A percentile compares a stretch with the other conserved stretches of the same genome.
Evolutionary conservation across 2,113 vertebrate genomes (phyloP).

Genomic region (Silurus glanis): DNA sequence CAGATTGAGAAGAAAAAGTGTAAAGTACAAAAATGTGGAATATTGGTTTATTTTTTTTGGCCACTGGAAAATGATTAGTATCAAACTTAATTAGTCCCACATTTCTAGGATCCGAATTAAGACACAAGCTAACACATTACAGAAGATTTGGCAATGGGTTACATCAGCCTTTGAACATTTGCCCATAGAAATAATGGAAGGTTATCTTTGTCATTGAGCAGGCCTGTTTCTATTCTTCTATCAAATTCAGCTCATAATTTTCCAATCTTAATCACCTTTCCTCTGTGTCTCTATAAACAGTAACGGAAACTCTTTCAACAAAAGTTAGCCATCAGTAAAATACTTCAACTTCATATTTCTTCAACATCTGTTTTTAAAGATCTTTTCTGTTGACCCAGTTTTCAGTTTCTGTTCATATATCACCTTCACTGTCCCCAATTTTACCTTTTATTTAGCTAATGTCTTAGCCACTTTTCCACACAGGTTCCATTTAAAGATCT

Average conservation of each 20-base stretch:
- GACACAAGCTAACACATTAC: conserved; percentile 13
- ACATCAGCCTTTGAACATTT: conserved; percentile 38
- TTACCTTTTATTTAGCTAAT: conserved; percentile 70
- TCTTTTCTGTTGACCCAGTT: conserved; percentile 16
- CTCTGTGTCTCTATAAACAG: conserved; percentile 36
- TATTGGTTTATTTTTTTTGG: conserved; percentile 14
- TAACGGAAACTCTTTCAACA: conserved; percentile 37
- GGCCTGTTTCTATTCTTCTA: conserved; percentile 22
- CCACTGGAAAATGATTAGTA: conserved; percentile 10
- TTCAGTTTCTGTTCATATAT: conserved; percentile 45
- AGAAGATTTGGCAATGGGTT: conserved; percentile 34
- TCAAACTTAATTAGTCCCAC: conserved; percentile 10
- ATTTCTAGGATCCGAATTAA: conserved; percentile 13
- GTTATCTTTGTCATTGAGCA: conserved; percentile 26
- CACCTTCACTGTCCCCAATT: conserved; percentile 68
- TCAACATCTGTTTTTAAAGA: conserved; percentile 4
- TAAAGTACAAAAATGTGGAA: neutral
- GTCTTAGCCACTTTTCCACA: conserved; percentile 60
- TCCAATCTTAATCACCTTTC: conserved; percentile 43
- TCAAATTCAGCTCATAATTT: conserved; percentile 31
- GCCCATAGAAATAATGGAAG: conserved; percentile 27
- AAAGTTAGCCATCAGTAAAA: conserved; percentile 55
- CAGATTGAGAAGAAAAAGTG: conserved; percentile 12
- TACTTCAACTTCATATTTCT: conserved; percentile 23
- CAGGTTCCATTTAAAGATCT: conserved; percentile 53